Base-by-base conservation (phyloP, 2,797 vertebrate species). In the Lates japonicus region DNA sequence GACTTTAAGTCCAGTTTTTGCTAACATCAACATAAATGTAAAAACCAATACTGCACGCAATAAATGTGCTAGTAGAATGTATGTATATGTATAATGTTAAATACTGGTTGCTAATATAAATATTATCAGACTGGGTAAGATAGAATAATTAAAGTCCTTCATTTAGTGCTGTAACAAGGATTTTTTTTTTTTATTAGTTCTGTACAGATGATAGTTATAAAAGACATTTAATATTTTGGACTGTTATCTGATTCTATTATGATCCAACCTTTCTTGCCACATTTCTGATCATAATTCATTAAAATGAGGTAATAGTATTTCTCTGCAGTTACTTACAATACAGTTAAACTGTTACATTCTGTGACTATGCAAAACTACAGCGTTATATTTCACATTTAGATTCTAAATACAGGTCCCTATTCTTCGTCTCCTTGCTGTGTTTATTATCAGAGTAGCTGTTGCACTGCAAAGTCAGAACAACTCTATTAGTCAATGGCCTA, bases 401-500 rank as follows among this genome's bases (percentile, higher is more conserved):
- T 44, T 64, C 41, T 22, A 37, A 73, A 49, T 16, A 5, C 19
- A 65, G 7, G 22, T 48, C 22, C 2, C 8, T 20, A 0, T 41
- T 55, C 39, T 25, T 13, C 0, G 7, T 39, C 11, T 1, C 11
- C 29, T 25, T 11, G 37, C 41, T 13, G 11, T 61, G 48, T 80
- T 52, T 59, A 22, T 35, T 14, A 9, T 58, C 29, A 10, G 37
- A 37, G 51, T 14, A 54, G 57, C 2, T 51, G 58, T 63, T 0
- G 1, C 33, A 52, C 46, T 55, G 70, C 59, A 63, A 69, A 65
- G 59, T 79, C 63, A 29, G 67, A 65, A 68, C 46, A 25, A 14
- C 64, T 80, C 60, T 62, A 59, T 88, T 85, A 81, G 82, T 82
- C 44, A 29, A 74, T 62, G 62, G 44, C 69, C 77, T 75, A 63